Evolutionary conservation across 2,888 invertebrate species (phyloP).

Genomic region (Apodemia duryi): DNA sequence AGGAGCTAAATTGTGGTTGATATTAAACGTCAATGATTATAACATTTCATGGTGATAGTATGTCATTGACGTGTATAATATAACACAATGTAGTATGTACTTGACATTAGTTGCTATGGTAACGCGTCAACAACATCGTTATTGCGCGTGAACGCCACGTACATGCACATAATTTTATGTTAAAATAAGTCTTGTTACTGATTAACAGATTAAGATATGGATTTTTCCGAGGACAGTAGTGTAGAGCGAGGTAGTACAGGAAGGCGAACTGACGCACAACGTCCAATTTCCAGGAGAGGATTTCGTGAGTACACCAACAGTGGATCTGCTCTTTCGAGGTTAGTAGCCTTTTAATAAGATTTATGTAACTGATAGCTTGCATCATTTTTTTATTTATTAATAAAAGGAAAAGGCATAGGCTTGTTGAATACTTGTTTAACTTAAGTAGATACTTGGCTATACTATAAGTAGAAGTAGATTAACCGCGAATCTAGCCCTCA

Average conservation of each 20-base stretch:
- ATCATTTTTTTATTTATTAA: too few relatives aligned
- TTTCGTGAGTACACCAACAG: conserved; percentile 59
- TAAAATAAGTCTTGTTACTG: conserved; percentile 38
- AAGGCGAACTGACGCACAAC: conserved; percentile 48
- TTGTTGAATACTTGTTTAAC: too few relatives aligned
- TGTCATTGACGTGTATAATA: too few relatives aligned
- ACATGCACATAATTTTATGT: conserved; percentile 36
- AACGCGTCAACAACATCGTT: conserved; percentile 55
- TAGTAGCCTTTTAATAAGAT: conserved; percentile 21
- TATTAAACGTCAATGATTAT: too few relatives aligned
- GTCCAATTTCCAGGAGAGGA: conserved; percentile 65
- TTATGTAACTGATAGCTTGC: neutral
- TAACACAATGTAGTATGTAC: neutral
- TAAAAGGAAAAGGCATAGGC: too few relatives aligned
- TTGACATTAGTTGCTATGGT: conserved; percentile 43
- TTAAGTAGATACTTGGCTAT: too few relatives aligned
- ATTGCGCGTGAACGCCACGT: conserved; percentile 51
- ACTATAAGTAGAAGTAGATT: too few relatives aligned
- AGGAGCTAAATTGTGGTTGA: too few relatives aligned
- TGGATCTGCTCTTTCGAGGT: conserved; percentile 60
- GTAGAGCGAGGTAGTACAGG: conserved; percentile 44
- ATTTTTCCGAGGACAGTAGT: conserved; percentile 65
- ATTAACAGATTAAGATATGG: conserved; percentile 49
- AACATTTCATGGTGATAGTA: too few relatives aligned
- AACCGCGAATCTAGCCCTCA: too few relatives aligned